Conservation (phyloP, 2,888 invertebrate genomes). For the Pristionchus japonicus region DNA sequence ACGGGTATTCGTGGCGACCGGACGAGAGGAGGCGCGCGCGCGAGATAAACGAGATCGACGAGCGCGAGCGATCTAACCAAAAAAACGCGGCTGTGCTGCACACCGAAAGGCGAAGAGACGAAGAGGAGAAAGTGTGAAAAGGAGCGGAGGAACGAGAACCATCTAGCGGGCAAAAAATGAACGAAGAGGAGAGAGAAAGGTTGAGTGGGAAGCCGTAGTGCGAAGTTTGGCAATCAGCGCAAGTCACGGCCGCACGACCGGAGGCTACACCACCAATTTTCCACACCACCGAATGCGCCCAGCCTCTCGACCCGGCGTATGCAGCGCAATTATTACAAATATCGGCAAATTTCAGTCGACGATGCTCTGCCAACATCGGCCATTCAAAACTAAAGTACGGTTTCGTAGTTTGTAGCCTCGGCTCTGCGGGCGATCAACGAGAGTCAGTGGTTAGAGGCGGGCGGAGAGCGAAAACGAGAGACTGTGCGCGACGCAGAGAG, state of each 20-base stretch:
- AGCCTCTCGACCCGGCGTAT: neutral
- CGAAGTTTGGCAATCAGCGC: neutral
- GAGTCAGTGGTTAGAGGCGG: conserved; percentile 18
- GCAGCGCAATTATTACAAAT: neutral
- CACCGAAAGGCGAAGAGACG: neutral
- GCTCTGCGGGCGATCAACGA: conserved; percentile 20
- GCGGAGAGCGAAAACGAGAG: neutral
- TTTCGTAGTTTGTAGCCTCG: conserved; percentile 42
- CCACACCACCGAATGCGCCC: conserved; percentile 1
- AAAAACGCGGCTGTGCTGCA: conserved; percentile 2
- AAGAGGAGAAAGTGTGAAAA: conserved; percentile 20
- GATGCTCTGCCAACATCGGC: neutral
- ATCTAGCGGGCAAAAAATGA: neutral
- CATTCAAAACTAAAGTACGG: conserved; percentile 11
- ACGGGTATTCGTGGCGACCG: conserved; percentile 37
- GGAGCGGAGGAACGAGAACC: neutral
- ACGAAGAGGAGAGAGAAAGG: conserved; percentile 1
- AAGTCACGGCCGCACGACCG: conserved; percentile 10
- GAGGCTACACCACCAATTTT: neutral
- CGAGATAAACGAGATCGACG: conserved; percentile 23
- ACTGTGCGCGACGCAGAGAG: conserved; percentile 27
- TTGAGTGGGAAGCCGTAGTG: neutral
- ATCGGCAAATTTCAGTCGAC: conserved; percentile 15
- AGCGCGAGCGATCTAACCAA: neutral
- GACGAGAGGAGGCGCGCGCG: neutral